Conservation (phyloP, 2,888 invertebrate genomes). For the Hemistola chrysoprasaria region DNA sequence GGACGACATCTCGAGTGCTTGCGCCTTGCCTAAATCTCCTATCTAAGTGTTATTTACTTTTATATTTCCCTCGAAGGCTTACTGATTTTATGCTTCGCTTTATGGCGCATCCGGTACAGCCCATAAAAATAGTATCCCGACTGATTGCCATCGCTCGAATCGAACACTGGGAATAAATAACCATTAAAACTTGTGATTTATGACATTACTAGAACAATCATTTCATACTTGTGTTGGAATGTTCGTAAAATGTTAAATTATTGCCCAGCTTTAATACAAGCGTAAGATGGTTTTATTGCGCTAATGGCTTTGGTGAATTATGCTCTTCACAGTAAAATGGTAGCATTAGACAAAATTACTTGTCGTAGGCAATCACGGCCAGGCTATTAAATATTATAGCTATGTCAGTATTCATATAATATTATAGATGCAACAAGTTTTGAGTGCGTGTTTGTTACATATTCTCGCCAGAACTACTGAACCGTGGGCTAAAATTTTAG, state of each 20-base stretch:
- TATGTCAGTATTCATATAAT: too few species aligned
- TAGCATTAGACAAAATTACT: constrained; percentile 20
- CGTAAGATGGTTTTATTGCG: constrained; percentile 28
- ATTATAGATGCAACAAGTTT: too few species aligned
- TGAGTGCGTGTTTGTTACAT: too few species aligned
- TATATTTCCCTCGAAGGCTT: constrained; percentile 69
- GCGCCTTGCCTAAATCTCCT: constrained; percentile 59
- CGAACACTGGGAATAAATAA: constrained; percentile 62
- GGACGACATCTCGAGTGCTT: constrained; percentile 38
- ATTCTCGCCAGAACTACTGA: too few species aligned
- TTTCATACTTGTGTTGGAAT: constrained; percentile 38
- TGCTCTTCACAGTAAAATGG: constrained; percentile 21
- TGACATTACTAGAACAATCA: constrained; percentile 45
- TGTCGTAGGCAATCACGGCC: constrained; percentile 6
- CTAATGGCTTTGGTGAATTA: constrained; percentile 27
- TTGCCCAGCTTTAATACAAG: constrained; percentile 30
- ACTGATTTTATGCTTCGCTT: constrained; percentile 74
- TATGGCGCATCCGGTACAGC: constrained; percentile 73
- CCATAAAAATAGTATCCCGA: constrained; percentile 73
- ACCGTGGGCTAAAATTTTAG: too few species aligned
- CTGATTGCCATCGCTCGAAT: constrained; percentile 71
- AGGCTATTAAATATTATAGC: too few species aligned
- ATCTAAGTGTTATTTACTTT: constrained; percentile 76
- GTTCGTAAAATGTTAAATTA: constrained; percentile 34
- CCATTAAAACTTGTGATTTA: constrained; percentile 69